phyloP scores from a whole-genome alignment of 2,797 vertebrate species.

The Sebastes flavidus region DNA sequence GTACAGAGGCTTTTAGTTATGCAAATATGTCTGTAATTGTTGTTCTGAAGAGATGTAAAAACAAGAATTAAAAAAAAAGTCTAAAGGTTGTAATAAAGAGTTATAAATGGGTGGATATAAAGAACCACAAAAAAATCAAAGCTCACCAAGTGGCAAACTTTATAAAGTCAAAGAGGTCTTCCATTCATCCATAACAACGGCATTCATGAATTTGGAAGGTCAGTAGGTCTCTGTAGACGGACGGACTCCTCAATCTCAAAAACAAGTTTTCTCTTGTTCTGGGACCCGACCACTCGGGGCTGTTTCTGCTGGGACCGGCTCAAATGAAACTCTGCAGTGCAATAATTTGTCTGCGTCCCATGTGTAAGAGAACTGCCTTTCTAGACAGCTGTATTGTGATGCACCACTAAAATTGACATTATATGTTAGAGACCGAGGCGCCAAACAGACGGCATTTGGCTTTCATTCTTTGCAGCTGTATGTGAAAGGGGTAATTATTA shows the following conservation, averaged over 20 bases:
- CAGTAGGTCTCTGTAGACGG: background rate
- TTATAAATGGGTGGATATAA: background rate
- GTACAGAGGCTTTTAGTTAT: slow-evolving; percentile 34
- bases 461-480: background rate
- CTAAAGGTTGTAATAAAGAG: background rate
- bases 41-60: background rate
- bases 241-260: background rate
- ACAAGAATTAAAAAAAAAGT: background rate
- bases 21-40: slow-evolving; percentile 5
- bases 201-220: slow-evolving; percentile 8
- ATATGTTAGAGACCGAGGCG: background rate
- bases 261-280: background rate
- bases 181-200: background rate
- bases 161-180: background rate
- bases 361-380: background rate
- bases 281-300: background rate
- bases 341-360: background rate
- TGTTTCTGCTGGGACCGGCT: background rate
- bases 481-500: background rate
- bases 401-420: background rate
- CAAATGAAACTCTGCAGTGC: background rate
- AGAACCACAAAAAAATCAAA: background rate
- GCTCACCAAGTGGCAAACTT: background rate
- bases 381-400: background rate
- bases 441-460: background rate